Conservation (phyloP, 2,113 vertebrate species). For the Pipa parva region DNA sequence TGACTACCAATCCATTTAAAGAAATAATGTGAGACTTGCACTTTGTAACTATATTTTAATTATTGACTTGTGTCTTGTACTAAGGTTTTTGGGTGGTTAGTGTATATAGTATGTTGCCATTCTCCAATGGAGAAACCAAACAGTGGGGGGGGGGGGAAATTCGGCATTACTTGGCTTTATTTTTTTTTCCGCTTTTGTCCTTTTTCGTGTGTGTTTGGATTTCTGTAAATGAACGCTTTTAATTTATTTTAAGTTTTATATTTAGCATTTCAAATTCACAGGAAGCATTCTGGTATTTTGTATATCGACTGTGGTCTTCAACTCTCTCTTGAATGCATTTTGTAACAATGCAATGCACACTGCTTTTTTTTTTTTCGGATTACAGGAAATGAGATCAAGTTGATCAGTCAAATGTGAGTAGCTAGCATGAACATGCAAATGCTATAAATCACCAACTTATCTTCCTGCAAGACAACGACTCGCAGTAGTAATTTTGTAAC, state of each 20-base stretch:
- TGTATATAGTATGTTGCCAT: constrained; percentile 23
- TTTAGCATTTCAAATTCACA: constrained; percentile 47
- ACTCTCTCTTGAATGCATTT: constrained; percentile 35
- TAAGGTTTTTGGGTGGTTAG: constrained; percentile 19
- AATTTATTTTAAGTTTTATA: constrained; percentile 25
- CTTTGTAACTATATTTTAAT: constrained; percentile 37
- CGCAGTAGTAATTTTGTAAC: not conserved
- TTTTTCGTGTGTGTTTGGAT: constrained; percentile 5
- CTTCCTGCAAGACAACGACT: not conserved
- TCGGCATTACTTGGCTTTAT: not conserved
- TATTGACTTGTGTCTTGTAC: constrained; percentile 22
- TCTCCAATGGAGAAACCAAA: not conserved
- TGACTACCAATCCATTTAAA: constrained; percentile 14
- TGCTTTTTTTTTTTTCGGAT: constrained; percentile 16
- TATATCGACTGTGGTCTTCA: constrained; percentile 49
- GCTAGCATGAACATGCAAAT: not conserved
- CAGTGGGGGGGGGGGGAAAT: not conserved
- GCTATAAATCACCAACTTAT: too few species aligned
- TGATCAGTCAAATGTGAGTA: not conserved
- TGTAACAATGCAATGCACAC: constrained; percentile 39
- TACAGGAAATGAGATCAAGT: constrained; percentile 21
- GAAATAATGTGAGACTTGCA: constrained; percentile 41
- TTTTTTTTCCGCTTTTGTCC: constrained; percentile 3
- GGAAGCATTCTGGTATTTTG: constrained; percentile 58
- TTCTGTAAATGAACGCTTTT: not conserved